phyloP scores from a whole-genome alignment of 2,888 invertebrate genomes.

The Polyommatus icarus region DNA sequence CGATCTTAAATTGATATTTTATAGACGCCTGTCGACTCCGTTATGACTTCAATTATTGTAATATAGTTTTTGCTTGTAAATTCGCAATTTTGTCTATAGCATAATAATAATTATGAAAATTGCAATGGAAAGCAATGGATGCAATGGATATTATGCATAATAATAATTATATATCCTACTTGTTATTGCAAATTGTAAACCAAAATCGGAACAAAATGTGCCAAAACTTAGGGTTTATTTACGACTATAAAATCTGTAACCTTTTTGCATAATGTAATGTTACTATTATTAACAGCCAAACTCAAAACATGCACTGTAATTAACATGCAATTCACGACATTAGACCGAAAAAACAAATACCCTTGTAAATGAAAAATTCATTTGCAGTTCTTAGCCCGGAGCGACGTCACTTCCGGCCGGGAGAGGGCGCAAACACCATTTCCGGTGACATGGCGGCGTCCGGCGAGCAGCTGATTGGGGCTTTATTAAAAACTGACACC shows the following conservation, averaged over 20 bases:
- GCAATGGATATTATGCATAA: no score
- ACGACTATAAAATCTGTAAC: no score
- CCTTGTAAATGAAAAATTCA: slow-evolving; percentile 40
- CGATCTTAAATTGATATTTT: slow-evolving; percentile 60
- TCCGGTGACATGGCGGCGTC: slow-evolving; percentile 69
- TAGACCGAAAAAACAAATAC: slow-evolving; percentile 33
- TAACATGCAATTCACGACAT: slow-evolving; percentile 28
- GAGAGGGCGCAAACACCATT: slow-evolving; percentile 74
- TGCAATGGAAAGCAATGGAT: no score
- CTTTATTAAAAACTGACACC: slow-evolving; percentile 80
- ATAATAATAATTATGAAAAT: no score
- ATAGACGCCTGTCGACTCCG: slow-evolving; percentile 47
- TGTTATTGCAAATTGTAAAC: no score
- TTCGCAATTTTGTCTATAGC: not conserved
- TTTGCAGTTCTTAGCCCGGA: slow-evolving; percentile 44
- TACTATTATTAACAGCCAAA: not conserved
- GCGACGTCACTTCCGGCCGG: slow-evolving; percentile 41
- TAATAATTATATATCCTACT: no score
- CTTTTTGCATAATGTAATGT: no score
- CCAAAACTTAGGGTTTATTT: no score
- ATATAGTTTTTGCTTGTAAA: slow-evolving; percentile 31
- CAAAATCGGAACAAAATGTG: no score
- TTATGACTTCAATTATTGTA: slow-evolving; percentile 37
- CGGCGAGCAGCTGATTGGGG: slow-evolving; percentile 74
- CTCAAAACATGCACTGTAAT: not conserved